Evolutionary conservation across 2,113 vertebrate species (phyloP), one percentile per base, ranked within the genome.

Genomic region (Xiphophorus hellerii): DNA sequence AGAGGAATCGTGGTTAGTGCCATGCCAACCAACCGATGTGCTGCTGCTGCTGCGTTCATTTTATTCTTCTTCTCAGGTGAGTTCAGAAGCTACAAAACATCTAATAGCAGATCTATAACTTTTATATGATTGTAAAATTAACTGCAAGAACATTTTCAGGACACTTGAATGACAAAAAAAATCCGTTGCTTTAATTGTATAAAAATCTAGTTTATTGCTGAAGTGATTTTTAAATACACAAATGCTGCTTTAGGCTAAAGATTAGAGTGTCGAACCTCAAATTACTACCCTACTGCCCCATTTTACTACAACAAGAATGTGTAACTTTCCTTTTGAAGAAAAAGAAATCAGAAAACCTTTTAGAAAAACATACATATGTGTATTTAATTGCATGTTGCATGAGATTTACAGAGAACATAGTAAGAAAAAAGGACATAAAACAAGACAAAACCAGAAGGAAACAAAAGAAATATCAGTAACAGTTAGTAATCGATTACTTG

Each of bases 51-150:
- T 60, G 29, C 89, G 31, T 62, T 87, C 33, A 62, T 82, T 42
- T 77, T 92, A 10, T 71, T 92, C 5, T 81, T 65, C 54, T 30
- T 90, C 66, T 73, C 82, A 82, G 90, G 87, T 88, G 72, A 92
- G 80, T 81, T 63, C 2, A 39, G 27, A n/a, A 11, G 42, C 48
- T n/a, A 25, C 22, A 58, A 58, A n/a, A 25, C 25, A 58, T n/a
- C 25, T 58, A 9, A 58, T 2, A 54, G 51, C 7, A 25, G 51
- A 58, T 25, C 5, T 58, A 58, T n/a, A 58, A 17, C 51, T 58
- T 58, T n/a, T 58, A n/a, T n/a, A n/a, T n/a, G 0, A 22, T 58
- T n/a, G 7, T 10, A 58, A 58, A 37, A 37, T 37, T 37, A 37
- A 3, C n/a, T n/a, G 51, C 51, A 58, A 25, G 51, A 58, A 58